Evolutionary conservation across 1,140 invertebrate genomes (phyloP).

Genomic region (Ceratina calcarata): DNA sequence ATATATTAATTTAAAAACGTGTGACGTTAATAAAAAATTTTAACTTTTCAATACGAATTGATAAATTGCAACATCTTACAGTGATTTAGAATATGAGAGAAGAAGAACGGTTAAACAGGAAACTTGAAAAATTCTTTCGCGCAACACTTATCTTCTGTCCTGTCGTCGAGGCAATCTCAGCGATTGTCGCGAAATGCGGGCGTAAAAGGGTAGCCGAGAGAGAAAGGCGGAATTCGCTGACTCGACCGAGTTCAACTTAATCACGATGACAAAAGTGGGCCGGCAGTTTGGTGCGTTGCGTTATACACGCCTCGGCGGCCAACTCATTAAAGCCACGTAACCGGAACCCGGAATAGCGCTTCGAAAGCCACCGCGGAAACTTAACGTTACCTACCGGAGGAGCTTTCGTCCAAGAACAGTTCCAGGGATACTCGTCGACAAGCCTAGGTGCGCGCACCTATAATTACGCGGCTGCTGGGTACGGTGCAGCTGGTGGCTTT

Average conservation of each 20-base stretch:
- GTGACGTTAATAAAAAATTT: too few species aligned
- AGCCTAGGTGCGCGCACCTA: slow-evolving; percentile 20
- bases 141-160: not conserved
- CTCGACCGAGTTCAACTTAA: slow-evolving; percentile 2
- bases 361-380: slow-evolving; percentile 44
- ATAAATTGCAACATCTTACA: too few species aligned
- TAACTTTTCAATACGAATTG: too few species aligned
- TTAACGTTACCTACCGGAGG: not conserved
- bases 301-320: slow-evolving; percentile 54
- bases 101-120: too few species aligned
- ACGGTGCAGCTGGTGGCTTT: slow-evolving; percentile 16
- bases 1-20: too few species aligned
- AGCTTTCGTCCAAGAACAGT: slow-evolving; percentile 29
- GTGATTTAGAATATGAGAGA: too few species aligned
- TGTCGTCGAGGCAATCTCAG: not conserved
- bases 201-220: not conserved
- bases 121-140: too few species aligned
- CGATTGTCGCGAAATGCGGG: not conserved
- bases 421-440: not conserved
- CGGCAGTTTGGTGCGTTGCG: slow-evolving; percentile 46
- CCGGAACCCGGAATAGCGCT: slow-evolving; percentile 43
- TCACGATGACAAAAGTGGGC: slow-evolving; percentile 50
- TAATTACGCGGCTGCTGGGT: slow-evolving; percentile 36
- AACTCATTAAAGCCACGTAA: slow-evolving; percentile 62
- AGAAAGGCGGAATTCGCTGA: not conserved